phyloP scores from a whole-genome alignment of 2,113 vertebrate genomes.

The Amblyopsis rosae region DNA sequence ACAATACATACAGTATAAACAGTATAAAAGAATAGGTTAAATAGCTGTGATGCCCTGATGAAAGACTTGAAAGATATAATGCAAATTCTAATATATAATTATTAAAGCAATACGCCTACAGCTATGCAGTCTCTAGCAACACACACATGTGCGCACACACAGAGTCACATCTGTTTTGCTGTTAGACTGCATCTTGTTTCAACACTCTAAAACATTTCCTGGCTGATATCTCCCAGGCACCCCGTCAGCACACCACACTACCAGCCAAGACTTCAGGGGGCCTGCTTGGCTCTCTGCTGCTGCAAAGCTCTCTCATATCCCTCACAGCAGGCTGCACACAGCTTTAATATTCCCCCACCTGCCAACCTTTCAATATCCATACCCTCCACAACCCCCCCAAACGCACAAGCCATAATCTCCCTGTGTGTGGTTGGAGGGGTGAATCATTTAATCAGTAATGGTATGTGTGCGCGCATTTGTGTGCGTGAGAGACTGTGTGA shows the following conservation, averaged over 20 bases:
- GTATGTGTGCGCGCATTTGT: too few species aligned
- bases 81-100: too few species aligned
- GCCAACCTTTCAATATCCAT: conserved; percentile 42
- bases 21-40: too few species aligned
- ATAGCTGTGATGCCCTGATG: too few species aligned
- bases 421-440: not conserved
- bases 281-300: conserved; percentile 18
- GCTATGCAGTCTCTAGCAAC: not conserved
- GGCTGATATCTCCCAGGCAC: conserved; percentile 23
- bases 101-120: not conserved
- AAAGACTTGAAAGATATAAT: too few species aligned
- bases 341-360: conserved; percentile 1
- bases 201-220: conserved; percentile 31
- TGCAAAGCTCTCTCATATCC: conserved; percentile 28
- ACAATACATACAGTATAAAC: too few species aligned
- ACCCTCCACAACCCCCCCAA: conserved; percentile 20
- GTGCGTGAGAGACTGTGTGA: too few species aligned
- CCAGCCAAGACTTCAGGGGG: conserved; percentile 1
- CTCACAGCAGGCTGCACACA: conserved; percentile 21
- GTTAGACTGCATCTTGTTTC: conserved; percentile 5
- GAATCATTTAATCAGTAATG: not conserved
- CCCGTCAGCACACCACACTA: conserved; percentile 11
- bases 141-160: conserved; percentile 1
- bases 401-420: conserved; percentile 28
- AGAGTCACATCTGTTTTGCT: conserved; percentile 25